phyloP scores from a whole-genome alignment of 2,113 vertebrate species.

The Casuarius casuarius region DNA sequence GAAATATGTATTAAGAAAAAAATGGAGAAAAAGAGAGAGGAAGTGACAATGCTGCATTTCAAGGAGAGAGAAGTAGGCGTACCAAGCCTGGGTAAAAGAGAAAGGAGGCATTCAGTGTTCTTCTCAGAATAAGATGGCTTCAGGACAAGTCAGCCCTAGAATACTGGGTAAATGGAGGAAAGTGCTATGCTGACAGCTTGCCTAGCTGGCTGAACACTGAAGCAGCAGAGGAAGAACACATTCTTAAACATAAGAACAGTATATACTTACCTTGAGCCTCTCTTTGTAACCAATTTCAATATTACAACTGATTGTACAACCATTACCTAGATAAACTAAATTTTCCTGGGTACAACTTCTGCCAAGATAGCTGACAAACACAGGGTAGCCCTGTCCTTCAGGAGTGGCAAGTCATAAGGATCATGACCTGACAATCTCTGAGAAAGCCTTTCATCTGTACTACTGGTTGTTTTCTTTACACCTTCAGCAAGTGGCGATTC shows the following conservation, averaged over 20 bases:
- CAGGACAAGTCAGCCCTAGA: background rate
- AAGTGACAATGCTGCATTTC: background rate
- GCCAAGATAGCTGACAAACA: background rate
- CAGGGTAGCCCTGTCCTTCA: background rate
- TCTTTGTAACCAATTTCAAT: background rate
- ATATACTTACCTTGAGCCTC: background rate
- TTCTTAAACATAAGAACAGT: background rate
- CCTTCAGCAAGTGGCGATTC: background rate
- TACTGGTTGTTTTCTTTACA: background rate
- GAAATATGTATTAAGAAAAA: slow-evolving; percentile 28
- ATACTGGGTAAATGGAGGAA: background rate
- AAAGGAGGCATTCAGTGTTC: background rate
- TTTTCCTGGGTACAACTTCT: background rate
- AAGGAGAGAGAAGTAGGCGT: background rate
- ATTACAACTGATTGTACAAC: background rate
- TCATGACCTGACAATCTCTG: background rate
- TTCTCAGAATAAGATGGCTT: background rate
- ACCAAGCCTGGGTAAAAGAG: background rate
- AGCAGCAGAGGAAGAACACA: background rate
- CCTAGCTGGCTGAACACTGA: background rate
- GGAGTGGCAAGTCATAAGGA: background rate
- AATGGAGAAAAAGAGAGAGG: background rate
- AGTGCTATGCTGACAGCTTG: background rate
- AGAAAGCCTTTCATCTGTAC: background rate
- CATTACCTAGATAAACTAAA: background rate